Percentiles rank a stretch among this genome's conserved stretches.
Evolutionary conservation across 2,888 invertebrate species (phyloP).

Genomic region (Aspidiotus destructor): DNA sequence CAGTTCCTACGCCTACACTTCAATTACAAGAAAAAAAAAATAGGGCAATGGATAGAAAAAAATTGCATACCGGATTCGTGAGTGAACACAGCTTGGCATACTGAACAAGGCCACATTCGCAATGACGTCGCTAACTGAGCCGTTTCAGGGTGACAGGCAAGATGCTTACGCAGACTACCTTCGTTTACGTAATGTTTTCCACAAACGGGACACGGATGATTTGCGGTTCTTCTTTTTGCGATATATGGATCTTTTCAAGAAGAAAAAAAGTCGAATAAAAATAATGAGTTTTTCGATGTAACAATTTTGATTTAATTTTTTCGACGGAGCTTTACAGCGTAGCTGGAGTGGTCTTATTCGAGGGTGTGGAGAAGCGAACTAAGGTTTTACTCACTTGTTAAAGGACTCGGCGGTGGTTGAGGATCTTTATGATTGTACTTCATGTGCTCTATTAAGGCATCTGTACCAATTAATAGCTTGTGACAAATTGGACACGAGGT

Average conservation of each 20-base stretch:
- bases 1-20: neutral
- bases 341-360: neutral
- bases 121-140: slow-evolving; percentile 74
- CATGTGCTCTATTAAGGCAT: slow-evolving; percentile 92
- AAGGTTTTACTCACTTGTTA: slow-evolving; percentile 50
- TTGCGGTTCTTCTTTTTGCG: slow-evolving; percentile 87
- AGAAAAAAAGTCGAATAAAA: slow-evolving; percentile 41
- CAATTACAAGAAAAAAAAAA: neutral
- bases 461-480: slow-evolving; percentile 85
- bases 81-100: slow-evolving; percentile 89
- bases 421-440: slow-evolving; percentile 91
- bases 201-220: slow-evolving; percentile 90
- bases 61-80: slow-evolving; percentile 76
- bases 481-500: slow-evolving; percentile 89
- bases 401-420: slow-evolving; percentile 57
- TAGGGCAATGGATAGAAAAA: no score
- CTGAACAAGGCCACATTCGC: slow-evolving; percentile 92
- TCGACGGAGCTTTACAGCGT: neutral
- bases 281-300: slow-evolving; percentile 3
- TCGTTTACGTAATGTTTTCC: slow-evolving; percentile 94
- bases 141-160: slow-evolving; percentile 88
- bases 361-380: no score
- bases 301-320: slow-evolving; percentile 1
- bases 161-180: slow-evolving; percentile 81
- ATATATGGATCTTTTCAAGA: slow-evolving; percentile 60